phyloP scores from a whole-genome alignment of 2,113 vertebrate genomes.

The Andinoacara biseriatus region DNA sequence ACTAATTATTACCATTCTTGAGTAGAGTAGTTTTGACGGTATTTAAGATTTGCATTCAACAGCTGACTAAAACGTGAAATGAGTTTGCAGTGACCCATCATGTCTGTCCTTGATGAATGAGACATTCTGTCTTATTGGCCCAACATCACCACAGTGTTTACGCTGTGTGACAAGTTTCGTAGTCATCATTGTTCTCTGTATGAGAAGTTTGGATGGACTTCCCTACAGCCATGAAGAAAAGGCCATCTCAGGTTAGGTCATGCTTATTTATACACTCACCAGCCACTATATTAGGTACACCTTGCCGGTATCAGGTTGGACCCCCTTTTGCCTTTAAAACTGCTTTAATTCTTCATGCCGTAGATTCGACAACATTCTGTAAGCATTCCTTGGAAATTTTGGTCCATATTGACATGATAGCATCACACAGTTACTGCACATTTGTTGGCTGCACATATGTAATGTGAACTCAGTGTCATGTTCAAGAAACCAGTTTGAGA shows the following conservation, averaged over 20 bases:
- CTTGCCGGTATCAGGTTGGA: too few species aligned
- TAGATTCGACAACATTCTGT: too few species aligned
- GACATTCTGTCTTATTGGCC: background rate
- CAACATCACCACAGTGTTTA: background rate
- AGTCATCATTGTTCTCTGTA: background rate
- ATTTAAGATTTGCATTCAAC: too few species aligned
- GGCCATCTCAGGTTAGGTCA: background rate
- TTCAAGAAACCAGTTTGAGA: too few species aligned
- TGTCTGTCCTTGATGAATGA: background rate
- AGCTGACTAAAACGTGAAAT: background rate
- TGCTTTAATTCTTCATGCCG: too few species aligned
- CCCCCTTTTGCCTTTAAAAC: too few species aligned
- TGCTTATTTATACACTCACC: background rate
- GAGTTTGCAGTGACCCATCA: background rate
- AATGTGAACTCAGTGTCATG: too few species aligned
- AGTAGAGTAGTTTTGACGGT: background rate
- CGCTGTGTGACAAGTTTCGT: background rate
- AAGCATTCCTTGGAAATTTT: too few species aligned
- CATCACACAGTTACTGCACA: too few species aligned
- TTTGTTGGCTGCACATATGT: too few species aligned
- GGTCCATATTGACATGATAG: too few species aligned
- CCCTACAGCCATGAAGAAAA: background rate
- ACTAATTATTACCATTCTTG: background rate
- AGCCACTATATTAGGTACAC: too few species aligned
- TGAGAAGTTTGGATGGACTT: background rate